phyloP scores from a whole-genome alignment of 2,113 vertebrate species.

The Eubucco bourcierii region DNA sequence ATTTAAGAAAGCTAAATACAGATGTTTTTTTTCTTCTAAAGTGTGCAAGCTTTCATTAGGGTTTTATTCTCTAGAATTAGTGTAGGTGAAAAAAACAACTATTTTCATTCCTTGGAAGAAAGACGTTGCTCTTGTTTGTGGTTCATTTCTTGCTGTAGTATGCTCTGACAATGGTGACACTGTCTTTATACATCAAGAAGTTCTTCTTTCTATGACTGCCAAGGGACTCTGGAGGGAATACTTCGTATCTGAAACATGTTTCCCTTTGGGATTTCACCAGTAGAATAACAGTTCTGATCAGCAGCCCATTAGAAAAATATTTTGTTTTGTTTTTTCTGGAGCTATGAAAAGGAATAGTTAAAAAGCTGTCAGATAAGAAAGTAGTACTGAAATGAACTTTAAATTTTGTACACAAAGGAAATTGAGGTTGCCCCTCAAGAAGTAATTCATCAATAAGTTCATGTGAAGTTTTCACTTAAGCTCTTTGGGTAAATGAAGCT shows the following conservation, averaged over 20 bases:
- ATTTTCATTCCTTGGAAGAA: constrained; percentile 66
- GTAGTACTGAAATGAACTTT: background rate
- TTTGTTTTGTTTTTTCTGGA: background rate
- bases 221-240: constrained; percentile 79
- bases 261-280: constrained; percentile 79
- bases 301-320: constrained; percentile 67
- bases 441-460: background rate
- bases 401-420: background rate
- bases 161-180: constrained; percentile 82
- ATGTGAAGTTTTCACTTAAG: background rate
- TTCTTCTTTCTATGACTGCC: constrained; percentile 73
- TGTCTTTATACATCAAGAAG: constrained; percentile 81
- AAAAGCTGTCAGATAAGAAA: constrained; percentile 52
- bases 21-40: background rate
- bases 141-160: constrained; percentile 78
- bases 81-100: constrained; percentile 40
- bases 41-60: background rate
- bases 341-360: constrained; percentile 40
- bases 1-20: background rate
- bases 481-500: background rate
- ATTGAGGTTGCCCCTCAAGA: background rate
- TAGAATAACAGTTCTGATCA: constrained; percentile 79
- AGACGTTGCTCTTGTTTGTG: constrained; percentile 74
- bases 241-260: constrained; percentile 75
- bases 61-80: constrained; percentile 27